Base-by-base conservation (phyloP, 2,113 vertebrate genomes). In the Tragelaphus buxtoni region DNA sequence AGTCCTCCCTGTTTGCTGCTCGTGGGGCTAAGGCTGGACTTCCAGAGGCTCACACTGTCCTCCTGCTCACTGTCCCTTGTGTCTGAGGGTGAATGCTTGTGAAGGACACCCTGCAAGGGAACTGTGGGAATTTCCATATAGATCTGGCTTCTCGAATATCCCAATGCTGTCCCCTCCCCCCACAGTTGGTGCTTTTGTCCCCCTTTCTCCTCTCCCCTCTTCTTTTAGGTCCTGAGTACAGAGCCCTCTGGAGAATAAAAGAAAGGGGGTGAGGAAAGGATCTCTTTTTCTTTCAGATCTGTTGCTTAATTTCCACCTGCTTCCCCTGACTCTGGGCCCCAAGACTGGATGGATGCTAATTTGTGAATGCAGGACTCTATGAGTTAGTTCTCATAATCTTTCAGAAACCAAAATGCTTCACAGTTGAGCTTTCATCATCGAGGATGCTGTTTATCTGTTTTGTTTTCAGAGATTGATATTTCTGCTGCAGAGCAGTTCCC, bases 231-330 rank as follows among this genome's bases (percentile, higher is more conserved):
- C 56, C 79, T 63, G 74, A 96, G 90, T 86, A 45, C 69, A 60
- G 35, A 96, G 80, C 61, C 88, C 65, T 93, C 74, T 87, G 63
- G 82, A 91, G 79, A 72, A 95, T 91, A 97, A 96, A 95, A 91
- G 83, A 88, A 86, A 87, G 11, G 17, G 60, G 61, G 39, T 53
- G 61, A 79, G 45, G 79, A 93, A 83, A 88, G 82, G 86, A 89
- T 89, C 94, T 97, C 35, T 69, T 92, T 94, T 97, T 87, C 88
- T 96, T 94, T 97, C 93, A 97, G 63, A 90, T 91, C 83, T 89
- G 55, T 72, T 55, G 35, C 88, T 84, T 84, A 69, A 56, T 61
- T 72, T 18, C 7, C 5, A 7, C 8, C n/a, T 56, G n/a, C 30
- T 32, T 35, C 13, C 9, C 26, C 76, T 20, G 47, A 53, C 49